These are phyloP conservation scores for Trididemnum nubilum DNA, from an alignment of 23 tunicate genomes.

Conservation along the genomic window DNA sequence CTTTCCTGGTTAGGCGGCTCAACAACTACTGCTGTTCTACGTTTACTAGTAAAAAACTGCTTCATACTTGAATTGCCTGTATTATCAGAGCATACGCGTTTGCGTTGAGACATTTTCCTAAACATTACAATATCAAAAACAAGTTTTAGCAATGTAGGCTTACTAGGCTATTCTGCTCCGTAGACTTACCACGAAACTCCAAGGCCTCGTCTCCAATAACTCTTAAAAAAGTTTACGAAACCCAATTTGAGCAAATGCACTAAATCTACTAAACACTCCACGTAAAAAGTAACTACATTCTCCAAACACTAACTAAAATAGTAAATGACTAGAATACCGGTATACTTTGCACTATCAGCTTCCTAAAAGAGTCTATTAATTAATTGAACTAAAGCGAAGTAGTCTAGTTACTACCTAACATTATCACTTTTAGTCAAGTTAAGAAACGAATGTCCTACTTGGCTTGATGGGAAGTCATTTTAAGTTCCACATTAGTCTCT, in stretches of 20 bases:
- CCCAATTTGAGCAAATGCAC: background rate
- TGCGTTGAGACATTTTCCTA: conserved; percentile 33
- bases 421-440: no score
- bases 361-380: conserved; percentile 19
- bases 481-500: no score
- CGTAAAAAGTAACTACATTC: no score
- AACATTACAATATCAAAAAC: conserved; percentile 25
- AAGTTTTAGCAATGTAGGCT: conserved; percentile 32
- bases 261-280: conserved; percentile 1
- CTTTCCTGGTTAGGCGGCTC: conserved; percentile 37
- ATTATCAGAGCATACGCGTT: conserved; percentile 33
- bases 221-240: conserved; percentile 16
- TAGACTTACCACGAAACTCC: conserved; percentile 23
- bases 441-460: no score
- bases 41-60: conserved; percentile 33
- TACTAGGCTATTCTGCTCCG: conserved; percentile 27
- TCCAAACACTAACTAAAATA: no score
- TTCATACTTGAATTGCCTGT: conserved; percentile 26
- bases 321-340: background rate
- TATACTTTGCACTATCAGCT: conserved; percentile 3
- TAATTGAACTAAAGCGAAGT: no score
- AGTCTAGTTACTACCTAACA: background rate
- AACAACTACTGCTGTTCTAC: conserved; percentile 28
- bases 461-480: no score
- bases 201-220: conserved; percentile 25